A percentile compares a stretch with the other conserved stretches of the same genome.
Evolutionary conservation across 1,140 invertebrate genomes (phyloP).

Genomic region (Zaprionus gabonicus): DNA sequence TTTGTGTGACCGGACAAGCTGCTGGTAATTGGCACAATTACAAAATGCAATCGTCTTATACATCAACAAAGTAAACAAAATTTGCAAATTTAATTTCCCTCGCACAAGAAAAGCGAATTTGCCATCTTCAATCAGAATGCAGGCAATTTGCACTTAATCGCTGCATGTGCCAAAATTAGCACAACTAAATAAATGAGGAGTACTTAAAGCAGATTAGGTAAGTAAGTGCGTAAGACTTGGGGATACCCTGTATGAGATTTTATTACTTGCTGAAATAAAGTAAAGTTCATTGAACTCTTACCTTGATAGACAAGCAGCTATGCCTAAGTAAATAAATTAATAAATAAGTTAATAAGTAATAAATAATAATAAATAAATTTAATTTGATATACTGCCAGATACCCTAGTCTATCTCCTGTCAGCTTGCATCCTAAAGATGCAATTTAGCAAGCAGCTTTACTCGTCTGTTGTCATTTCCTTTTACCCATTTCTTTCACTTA

Average conservation of each 20-base stretch:
- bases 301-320: too few species aligned
- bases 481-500: not conserved
- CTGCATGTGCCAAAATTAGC: not conserved
- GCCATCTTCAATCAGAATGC: constrained; percentile 6
- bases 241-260: not conserved
- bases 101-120: constrained; percentile 10
- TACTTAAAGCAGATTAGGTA: not conserved
- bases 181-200: not conserved
- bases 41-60: constrained; percentile 43
- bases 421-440: not conserved
- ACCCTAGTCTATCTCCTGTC: not conserved
- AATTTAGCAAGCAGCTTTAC: not conserved
- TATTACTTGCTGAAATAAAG: too few species aligned
- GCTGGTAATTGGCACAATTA: constrained; percentile 48
- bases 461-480: not conserved
- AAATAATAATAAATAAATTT: too few species aligned
- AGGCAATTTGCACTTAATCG: constrained; percentile 17
- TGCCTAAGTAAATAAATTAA: too few species aligned
- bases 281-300: too few species aligned
- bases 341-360: too few species aligned
- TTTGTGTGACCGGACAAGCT: constrained; percentile 10
- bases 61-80: constrained; percentile 46
- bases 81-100: constrained; percentile 45
- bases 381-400: not conserved
- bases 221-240: not conserved